Evolutionary conservation across 1,140 invertebrate genomes (phyloP), one percentile per base, ranked within the genome.

Genomic region (Portunus trituberculatus): DNA sequence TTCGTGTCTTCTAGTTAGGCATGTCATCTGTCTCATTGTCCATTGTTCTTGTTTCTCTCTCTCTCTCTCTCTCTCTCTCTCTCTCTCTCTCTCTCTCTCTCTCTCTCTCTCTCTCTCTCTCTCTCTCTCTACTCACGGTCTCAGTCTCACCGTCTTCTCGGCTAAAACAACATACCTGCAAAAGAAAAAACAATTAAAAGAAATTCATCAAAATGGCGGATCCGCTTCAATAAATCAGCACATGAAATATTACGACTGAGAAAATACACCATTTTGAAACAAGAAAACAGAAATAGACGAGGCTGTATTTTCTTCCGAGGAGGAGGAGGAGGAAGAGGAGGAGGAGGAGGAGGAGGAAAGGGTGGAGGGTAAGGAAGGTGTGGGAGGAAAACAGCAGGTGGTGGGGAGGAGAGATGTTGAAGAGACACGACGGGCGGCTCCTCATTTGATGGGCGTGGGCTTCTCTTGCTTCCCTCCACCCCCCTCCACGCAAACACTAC

Each of bases 21-120:
- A 39, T 46, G 0, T 88, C 86, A 7, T 20, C 31, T 88, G 14
- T 46, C 10, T 45, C 16, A 7, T n/a, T 32, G 7, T 46, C 45
- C 12, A 6, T n/a, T 88, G n/a, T 46, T 28, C 29, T 29, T 32
- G 12, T 45, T 28, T 88, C 45, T 46, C 86, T 88, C 86, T 88
- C 45, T 46, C 86, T 88, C 45, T 46, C 86, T 88, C 86, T 46
- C 86, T 20, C 45, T 39, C 25, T 45, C 45, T 88, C 86, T 46
- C 31, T 45, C 86, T 88, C 86, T 88, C 86, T 39, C 86, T 88
- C 67, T 76, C 67, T 76, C 67, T 76, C 67, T 76, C 67, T 76
- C 67, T 76, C 67, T 76, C 67, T 76, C 67, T 76, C n/a, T 76
- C 67, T 76, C 67, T 25, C 67, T 76, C 67, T 76, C 67, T 76